Base-by-base conservation (phyloP, 2,888 invertebrate genomes). In the Piscicola geometra region DNA sequence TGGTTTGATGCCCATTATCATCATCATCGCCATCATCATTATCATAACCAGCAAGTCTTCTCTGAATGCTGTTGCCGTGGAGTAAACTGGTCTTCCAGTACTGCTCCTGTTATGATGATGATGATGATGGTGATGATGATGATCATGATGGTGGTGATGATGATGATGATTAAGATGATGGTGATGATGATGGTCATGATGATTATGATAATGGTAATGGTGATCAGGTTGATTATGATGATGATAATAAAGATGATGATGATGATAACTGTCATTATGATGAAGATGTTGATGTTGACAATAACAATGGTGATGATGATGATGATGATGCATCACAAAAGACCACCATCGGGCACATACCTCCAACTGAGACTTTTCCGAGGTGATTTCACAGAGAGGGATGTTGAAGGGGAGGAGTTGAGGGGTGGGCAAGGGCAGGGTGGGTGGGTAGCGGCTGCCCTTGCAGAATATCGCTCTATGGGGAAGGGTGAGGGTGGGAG, bases 401-500 rank as follows among this genome's bases (percentile, higher is more conserved):
- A 93, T 85, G 88, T 90, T 82, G 77, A 87, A 88, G 1, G 90
- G 88, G 78, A 95, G 83, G 83, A 94, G 91, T 21, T 89, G 88
- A 3, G 94, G 88, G 78, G 91, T 91, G 0, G 96, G 96, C 74
- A 92, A 89, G 0, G 96, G 96, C 32, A 90, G 90, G 0, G 94
- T 92, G 36, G 90, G 89, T 0, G 97, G 97, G 87, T 92, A 96
- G 25, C 90, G 88, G 28, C 91, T 88, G n/a, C 94, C 94, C 83
- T 93, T 91, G 82, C 96, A 97, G 74, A 92, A 88, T 35, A 96
- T 91, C 21, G 92, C 92, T 60, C 92, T 85, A 79, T 0, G 78
- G 12, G 36, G 33, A n/a, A n/a, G n/a, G n/a, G n/a, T n/a, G n/a
- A n/a, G n/a, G n/a, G n/a, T n/a, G 9, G 21, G 50, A 21, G 50